Conservation (phyloP, 2,888 invertebrate species). For the Gortyna flavago region DNA sequence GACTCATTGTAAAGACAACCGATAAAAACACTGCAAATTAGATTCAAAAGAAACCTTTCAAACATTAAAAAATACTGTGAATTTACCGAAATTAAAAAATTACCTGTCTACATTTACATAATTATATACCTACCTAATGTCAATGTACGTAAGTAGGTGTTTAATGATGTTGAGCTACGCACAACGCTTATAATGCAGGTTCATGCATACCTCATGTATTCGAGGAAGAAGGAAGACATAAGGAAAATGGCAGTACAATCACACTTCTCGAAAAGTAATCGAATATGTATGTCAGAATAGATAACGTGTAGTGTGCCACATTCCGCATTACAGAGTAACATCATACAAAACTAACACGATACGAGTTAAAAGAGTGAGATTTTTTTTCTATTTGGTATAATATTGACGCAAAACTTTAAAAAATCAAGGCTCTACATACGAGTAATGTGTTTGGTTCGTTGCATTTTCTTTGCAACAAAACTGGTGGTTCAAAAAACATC, state of each 20-base stretch:
- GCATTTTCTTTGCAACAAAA: constrained; percentile 10
- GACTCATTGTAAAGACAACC: background rate
- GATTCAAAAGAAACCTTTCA: background rate
- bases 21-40: background rate
- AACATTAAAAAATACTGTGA: background rate
- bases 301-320: background rate
- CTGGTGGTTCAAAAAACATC: background rate
- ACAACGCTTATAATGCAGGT: background rate
- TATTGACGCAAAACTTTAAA: background rate
- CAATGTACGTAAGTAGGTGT: background rate
- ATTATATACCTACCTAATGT: background rate
- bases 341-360: background rate
- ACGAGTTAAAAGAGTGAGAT: background rate
- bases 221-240: constrained; percentile 43
- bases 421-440: background rate
- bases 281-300: constrained; percentile 23
- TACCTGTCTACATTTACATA: background rate
- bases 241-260: constrained; percentile 49
- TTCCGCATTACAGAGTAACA: background rate
- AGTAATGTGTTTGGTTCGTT: background rate
- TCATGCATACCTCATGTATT: constrained; percentile 16
- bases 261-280: constrained; percentile 34
- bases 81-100: background rate
- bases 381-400: background rate
- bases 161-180: background rate